A percentile compares a stretch with the other conserved stretches of the same genome.
Evolutionary conservation across 2,888 invertebrate species (phyloP).

Genomic region (Hartigia nigra): DNA sequence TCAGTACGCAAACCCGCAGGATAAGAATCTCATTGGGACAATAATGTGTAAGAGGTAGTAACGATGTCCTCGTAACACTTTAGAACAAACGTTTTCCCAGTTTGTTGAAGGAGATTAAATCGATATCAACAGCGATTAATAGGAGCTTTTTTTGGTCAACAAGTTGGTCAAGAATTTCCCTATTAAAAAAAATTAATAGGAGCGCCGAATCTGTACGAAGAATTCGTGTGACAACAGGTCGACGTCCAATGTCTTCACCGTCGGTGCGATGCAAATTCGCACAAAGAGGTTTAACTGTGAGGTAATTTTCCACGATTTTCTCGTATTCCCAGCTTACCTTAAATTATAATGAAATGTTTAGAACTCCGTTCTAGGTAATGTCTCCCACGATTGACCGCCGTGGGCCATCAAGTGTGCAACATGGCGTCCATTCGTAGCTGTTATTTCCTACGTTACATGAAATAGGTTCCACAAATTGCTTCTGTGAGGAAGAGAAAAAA

Average conservation of each 20-base stretch:
- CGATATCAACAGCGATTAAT: background rate
- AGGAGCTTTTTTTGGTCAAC: too few relatives aligned
- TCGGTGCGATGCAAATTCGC: background rate
- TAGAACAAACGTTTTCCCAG: background rate
- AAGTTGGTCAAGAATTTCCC: too few relatives aligned
- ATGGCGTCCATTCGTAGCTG: background rate
- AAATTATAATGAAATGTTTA: background rate
- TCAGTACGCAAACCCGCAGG: background rate
- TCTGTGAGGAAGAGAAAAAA: background rate
- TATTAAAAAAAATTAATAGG: too few relatives aligned
- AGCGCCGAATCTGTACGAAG: background rate
- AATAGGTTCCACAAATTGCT: background rate
- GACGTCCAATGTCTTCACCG: background rate
- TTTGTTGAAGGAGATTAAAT: background rate
- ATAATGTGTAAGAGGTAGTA: background rate
- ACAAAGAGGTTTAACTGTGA: background rate
- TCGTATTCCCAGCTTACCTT: background rate
- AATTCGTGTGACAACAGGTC: background rate
- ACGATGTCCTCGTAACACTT: background rate
- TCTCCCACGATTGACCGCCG: background rate
- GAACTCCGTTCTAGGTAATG: background rate
- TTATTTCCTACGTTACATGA: background rate
- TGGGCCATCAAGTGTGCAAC: background rate
- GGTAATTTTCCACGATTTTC: background rate
- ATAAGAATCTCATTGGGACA: background rate